A percentile compares a stretch with the other conserved stretches of the same genome.
Evolutionary conservation across 2,888 invertebrate genomes (phyloP).

Genomic region (Stenotaenia linearis): DNA sequence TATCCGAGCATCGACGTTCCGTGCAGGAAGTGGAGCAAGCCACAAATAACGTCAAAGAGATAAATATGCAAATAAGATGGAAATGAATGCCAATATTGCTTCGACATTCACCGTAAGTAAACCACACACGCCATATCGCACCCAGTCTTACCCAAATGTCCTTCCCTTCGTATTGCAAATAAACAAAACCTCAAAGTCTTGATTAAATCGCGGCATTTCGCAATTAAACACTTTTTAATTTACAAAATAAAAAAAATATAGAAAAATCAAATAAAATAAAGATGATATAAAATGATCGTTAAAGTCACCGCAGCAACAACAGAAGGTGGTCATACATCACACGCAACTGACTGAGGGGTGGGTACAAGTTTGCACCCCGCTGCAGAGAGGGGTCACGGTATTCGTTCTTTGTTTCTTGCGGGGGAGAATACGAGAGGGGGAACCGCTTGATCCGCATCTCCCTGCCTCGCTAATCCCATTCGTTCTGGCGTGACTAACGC

Average conservation of each 20-base stretch:
- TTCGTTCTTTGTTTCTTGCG: conserved; percentile 19
- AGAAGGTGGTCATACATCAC: conserved; percentile 11
- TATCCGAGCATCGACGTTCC: not conserved
- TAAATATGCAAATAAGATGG: conserved; percentile 34
- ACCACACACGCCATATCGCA: conserved; percentile 27
- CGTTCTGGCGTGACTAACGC: conserved; percentile 29
- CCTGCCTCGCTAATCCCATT: conserved; percentile 28
- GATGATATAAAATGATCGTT: not conserved
- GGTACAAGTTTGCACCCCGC: conserved; percentile 8
- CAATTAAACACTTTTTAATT: too few relatives aligned
- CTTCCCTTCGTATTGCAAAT: not conserved
- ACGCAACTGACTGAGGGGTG: not conserved
- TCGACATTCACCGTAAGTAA: conserved; percentile 33
- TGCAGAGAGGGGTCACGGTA: conserved; percentile 15
- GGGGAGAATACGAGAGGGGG: conserved; percentile 11
- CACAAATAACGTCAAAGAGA: conserved; percentile 34
- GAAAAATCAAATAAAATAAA: not conserved
- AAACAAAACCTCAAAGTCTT: not conserved
- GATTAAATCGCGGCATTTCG: not conserved
- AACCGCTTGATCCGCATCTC: conserved; percentile 19
- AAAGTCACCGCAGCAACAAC: not conserved
- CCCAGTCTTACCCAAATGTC: not conserved
- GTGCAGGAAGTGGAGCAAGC: conserved; percentile 34
- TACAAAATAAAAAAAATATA: not conserved
- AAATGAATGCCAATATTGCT: conserved; percentile 33